Evolutionary conservation across 2,888 invertebrate genomes (phyloP).

Genomic region (Scaptomyza flava): DNA sequence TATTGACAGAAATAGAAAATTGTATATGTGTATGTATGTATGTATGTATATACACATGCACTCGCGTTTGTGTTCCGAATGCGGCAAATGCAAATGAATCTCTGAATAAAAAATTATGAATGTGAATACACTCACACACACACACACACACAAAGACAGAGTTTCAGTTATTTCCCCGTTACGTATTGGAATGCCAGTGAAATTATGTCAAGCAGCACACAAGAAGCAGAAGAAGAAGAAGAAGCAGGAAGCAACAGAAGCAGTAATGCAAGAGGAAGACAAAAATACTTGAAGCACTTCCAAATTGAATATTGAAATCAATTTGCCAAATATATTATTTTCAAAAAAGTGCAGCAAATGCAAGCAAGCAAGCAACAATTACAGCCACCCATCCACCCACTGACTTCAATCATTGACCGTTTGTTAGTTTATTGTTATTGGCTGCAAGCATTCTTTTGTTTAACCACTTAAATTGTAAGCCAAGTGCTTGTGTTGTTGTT

Average conservation of each 20-base stretch:
- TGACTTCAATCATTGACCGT: constrained; percentile 10
- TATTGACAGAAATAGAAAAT: constrained; percentile 78
- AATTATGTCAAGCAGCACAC: constrained; percentile 51
- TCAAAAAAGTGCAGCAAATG: not conserved
- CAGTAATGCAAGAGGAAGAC: not conserved
- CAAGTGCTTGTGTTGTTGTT: not conserved
- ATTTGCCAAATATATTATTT: constrained; percentile 3
- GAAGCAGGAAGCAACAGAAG: constrained; percentile 13
- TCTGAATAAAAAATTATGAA: constrained; percentile 11
- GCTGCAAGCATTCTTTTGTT: constrained; percentile 2
- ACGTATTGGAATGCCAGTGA: constrained; percentile 69
- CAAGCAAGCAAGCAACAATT: too few species aligned
- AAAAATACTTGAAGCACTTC: not conserved
- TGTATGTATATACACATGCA: constrained; percentile 6
- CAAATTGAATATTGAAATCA: constrained; percentile 1
- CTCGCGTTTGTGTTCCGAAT: constrained; percentile 25
- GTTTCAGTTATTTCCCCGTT: constrained; percentile 19
- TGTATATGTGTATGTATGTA: too few species aligned
- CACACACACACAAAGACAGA: not conserved
- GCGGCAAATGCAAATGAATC: constrained; percentile 57
- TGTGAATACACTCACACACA: constrained; percentile 5
- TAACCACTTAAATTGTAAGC: too few species aligned
- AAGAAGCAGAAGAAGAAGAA: not conserved
- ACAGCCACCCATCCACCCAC: not conserved
- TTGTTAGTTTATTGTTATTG: constrained; percentile 18